phyloP scores from a whole-genome alignment of 2,888 invertebrate species.

The Erebia aethiops region DNA sequence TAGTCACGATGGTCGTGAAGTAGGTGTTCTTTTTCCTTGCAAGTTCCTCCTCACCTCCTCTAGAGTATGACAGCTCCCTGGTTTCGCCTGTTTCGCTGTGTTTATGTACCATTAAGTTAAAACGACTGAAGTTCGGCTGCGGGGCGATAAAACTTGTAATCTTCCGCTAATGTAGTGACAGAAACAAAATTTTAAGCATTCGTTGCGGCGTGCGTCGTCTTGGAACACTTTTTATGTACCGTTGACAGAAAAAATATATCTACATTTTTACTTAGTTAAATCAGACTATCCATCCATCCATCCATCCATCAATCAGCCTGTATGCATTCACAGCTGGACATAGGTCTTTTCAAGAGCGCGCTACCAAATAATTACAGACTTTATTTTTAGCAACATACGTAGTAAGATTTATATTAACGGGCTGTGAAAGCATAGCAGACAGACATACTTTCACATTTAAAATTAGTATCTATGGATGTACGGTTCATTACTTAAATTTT shows the following conservation, averaged over 20 bases:
- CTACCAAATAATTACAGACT: no score
- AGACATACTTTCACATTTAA: no score
- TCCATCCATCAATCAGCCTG: background rate
- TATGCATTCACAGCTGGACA: background rate
- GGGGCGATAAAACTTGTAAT: conserved; percentile 35
- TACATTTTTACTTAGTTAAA: no score
- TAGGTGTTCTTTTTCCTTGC: background rate
- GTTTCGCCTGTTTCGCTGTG: conserved; percentile 4
- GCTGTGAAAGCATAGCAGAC: no score
- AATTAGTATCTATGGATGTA: no score
- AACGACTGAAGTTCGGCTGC: conserved; percentile 25
- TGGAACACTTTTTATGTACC: conserved; percentile 4
- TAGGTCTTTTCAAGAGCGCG: no score
- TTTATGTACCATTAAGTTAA: conserved; percentile 24
- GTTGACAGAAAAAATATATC: conserved; percentile 19
- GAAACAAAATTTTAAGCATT: conserved; percentile 31
- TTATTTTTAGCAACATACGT: no score
- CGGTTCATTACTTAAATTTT: no score
- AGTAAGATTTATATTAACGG: no score
- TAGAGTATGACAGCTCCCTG: background rate
- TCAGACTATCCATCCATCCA: no score
- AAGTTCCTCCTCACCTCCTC: background rate
- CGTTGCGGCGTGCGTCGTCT: background rate
- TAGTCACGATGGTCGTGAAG: no score
- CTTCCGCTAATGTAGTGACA: conserved; percentile 36